Percentiles rank a stretch among this genome's conserved stretches.
Evolutionary conservation across 2,113 vertebrate species (phyloP).

Genomic region (Neolamprologus toae): DNA sequence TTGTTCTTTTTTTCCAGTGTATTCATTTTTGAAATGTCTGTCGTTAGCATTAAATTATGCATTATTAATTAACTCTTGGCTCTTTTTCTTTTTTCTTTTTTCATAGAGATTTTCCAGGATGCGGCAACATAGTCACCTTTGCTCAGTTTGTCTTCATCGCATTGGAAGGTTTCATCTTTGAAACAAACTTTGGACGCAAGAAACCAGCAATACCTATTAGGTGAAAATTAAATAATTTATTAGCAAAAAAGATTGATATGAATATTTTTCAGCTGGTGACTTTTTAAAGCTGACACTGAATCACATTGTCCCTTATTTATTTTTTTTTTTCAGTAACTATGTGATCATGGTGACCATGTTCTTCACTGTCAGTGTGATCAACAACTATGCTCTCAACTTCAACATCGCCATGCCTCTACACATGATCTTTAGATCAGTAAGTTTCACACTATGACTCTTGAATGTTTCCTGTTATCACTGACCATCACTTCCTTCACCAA

Average conservation of each 20-base stretch:
- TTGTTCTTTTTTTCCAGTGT: background rate
- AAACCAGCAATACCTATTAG: conserved; percentile 83
- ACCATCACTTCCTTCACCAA: background rate
- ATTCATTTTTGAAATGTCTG: background rate
- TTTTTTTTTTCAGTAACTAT: conserved; percentile 76
- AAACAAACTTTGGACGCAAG: conserved; percentile 86
- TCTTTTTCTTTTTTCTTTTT: background rate
- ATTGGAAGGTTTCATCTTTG: conserved; percentile 88
- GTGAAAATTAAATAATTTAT: background rate
- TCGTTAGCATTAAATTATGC: background rate
- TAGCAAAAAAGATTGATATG: background rate
- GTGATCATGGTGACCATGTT: conserved; percentile 95
- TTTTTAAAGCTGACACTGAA: background rate
- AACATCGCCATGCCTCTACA: conserved; percentile 96
- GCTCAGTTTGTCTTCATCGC: conserved; percentile 94
- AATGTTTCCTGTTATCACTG: background rate
- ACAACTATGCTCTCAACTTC: conserved; percentile 96
- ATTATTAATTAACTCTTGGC: background rate
- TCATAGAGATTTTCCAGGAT: conserved; percentile 87
- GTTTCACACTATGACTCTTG: conserved; percentile 26
- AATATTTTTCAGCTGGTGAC: background rate
- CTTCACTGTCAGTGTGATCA: conserved; percentile 93
- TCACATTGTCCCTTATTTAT: background rate
- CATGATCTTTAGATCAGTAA: conserved; percentile 98
- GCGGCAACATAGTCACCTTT: conserved; percentile 94